Percentiles rank a stretch among this genome's conserved stretches.
These are phyloP conservation scores for Myoxocephalus aenaeus DNA, from an alignment of 2,797 vertebrate species.

Conservation along the genomic window DNA sequence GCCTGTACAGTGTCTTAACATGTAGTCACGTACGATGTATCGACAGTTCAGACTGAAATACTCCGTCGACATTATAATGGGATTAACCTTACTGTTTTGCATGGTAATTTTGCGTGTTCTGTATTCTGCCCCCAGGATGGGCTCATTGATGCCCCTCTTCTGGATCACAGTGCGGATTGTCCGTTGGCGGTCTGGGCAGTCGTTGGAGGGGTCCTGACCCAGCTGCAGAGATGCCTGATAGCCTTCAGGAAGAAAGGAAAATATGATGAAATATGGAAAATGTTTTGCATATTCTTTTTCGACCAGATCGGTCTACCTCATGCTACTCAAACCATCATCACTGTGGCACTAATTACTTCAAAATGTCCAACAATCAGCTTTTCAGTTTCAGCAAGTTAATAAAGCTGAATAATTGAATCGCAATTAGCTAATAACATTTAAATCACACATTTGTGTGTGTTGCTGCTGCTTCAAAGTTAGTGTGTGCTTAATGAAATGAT, in stretches of 20 bases:
- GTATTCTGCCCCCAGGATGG: slow-evolving; percentile 90
- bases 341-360: neutral
- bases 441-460: neutral
- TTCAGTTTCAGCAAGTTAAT: neutral
- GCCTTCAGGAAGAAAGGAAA: slow-evolving; percentile 72
- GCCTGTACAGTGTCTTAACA: neutral
- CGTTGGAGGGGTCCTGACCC: slow-evolving; percentile 91
- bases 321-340: neutral
- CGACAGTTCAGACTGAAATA: neutral
- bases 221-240: slow-evolving; percentile 91
- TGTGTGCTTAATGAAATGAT: neutral
- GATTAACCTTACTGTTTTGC: slow-evolving; percentile 89
- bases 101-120: slow-evolving; percentile 93
- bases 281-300: neutral
- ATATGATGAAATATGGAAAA: neutral
- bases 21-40: neutral
- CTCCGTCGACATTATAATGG: neutral
- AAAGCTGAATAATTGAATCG: neutral
- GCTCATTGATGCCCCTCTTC: slow-evolving; percentile 88
- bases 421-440: neutral
- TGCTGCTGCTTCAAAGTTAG: neutral
- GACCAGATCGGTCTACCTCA: neutral
- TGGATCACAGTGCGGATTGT: slow-evolving; percentile 92
- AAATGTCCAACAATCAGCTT: neutral
- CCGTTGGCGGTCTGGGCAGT: slow-evolving; percentile 92